Base-by-base conservation (phyloP, 2,113 vertebrate species). In the Mirza zaza region DNA sequence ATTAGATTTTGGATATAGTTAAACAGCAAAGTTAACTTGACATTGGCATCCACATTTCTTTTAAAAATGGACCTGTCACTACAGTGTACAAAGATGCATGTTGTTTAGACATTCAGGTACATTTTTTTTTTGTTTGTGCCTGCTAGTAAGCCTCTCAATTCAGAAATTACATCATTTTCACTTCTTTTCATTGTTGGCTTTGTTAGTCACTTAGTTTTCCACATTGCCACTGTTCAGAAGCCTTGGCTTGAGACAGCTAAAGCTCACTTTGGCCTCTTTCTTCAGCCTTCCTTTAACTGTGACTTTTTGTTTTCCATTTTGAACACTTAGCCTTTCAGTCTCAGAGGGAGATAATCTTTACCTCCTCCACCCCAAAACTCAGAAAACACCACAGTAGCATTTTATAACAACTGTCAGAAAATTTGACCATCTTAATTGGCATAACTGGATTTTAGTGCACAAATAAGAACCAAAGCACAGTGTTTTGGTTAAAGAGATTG, bases 401-500 rank as follows among this genome's bases (percentile, higher is more conserved):
- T 96, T 97, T 96, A 71, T 95, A 87, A 77, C 77, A 97, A 75
- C 83, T 91, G 63, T 95, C 52, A 93, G 83, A 95, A 87, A 55
- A 71, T 95, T 97, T 84, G 73, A 95, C 59, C 52, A n/a, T 87
- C 21, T 92, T 94, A 95, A 92, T 92, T 87, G 87, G 79, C 36
- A 59, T 92, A 94, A 95, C 57, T 95, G 14, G 77, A 94, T 95
- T 94, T 96, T 93, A 93, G 32, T 95, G 65, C 71, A 95, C 84
- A 96, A 92, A 93, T 97, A 94, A 97, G 86, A 96, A 82, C 68
- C 32, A 92, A 82, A 97, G 84, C 90, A 95, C 75, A 82, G 50
- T 97, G 75, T 98, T 97, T 97, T 97, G 89, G 95, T 95, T 97
- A 95, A 95, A 95, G 93, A 97, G 95, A 98, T 95, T 93, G 97